These are phyloP conservation scores for Branchinecta lindahli DNA, from an alignment of 1,140 invertebrate species.

Conservation along the genomic window DNA sequence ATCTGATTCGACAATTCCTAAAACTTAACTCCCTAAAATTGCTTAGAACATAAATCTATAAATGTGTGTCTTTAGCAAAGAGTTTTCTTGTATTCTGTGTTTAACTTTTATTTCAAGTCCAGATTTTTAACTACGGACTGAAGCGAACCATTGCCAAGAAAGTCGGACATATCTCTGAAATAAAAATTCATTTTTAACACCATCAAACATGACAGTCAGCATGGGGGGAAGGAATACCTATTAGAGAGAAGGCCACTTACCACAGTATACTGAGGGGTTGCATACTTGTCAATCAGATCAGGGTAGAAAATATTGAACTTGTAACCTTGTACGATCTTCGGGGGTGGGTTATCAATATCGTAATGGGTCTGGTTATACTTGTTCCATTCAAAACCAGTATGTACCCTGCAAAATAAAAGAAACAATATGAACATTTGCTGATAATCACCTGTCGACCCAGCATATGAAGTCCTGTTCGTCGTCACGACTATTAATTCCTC, in stretches of 20 bases:
- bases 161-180: no score
- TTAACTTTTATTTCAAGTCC: no score
- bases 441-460: background rate
- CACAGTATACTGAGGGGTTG: constrained; percentile 85
- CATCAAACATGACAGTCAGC: no score
- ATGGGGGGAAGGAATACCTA: no score
- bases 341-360: constrained; percentile 99
- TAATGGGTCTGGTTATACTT: constrained; percentile 99
- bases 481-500: no score
- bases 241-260: constrained; percentile 34
- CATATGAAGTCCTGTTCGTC: background rate
- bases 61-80: no score
- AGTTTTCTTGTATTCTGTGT: no score
- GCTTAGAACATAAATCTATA: background rate
- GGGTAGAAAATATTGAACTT: constrained; percentile 99
- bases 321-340: constrained; percentile 99
- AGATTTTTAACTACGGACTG: no score
- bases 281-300: constrained; percentile 88
- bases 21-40: background rate
- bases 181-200: no score
- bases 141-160: no score
- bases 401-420: constrained; percentile 38
- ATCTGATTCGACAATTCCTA: no score
- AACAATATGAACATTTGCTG: constrained; percentile 21
- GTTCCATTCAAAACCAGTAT: constrained; percentile 98